Conservation (phyloP, 2,797 vertebrate species). For the Helarctos malayanus region DNA sequence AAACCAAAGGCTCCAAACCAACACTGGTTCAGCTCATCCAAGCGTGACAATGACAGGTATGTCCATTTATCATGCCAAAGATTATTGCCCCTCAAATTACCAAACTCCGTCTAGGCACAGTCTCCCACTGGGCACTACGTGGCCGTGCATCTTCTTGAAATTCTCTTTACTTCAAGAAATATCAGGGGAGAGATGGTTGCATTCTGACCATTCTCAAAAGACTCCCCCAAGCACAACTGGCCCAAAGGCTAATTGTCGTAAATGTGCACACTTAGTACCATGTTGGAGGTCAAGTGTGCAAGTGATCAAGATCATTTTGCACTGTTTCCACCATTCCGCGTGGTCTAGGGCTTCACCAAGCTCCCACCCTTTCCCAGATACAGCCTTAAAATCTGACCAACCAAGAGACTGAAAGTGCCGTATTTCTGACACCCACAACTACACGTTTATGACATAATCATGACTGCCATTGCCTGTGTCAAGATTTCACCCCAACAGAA, state of each 20-base stretch:
- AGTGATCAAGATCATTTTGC: background rate
- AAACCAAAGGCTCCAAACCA: slow-evolving; percentile 9
- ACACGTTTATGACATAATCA: background rate
- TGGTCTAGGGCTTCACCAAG: background rate
- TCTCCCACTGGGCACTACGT: background rate
- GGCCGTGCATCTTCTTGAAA: background rate
- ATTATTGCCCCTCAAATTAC: background rate
- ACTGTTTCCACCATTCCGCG: background rate
- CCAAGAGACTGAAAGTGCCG: background rate
- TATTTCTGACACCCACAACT: background rate
- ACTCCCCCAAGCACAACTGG: background rate
- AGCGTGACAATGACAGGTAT: background rate
- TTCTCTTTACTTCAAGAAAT: slow-evolving; percentile 13
- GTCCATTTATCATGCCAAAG: background rate
- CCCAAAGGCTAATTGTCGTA: background rate
- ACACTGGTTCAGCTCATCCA: background rate
- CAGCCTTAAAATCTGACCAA: background rate
- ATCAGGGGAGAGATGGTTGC: background rate
- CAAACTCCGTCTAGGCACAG: background rate
- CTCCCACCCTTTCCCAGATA: background rate
- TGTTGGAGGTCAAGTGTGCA: background rate
- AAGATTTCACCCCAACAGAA: background rate
- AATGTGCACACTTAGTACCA: background rate
- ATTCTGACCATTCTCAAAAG: background rate
- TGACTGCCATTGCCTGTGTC: background rate